Conservation (phyloP, 2,888 invertebrate genomes). For the Hemithea aestivaria region DNA sequence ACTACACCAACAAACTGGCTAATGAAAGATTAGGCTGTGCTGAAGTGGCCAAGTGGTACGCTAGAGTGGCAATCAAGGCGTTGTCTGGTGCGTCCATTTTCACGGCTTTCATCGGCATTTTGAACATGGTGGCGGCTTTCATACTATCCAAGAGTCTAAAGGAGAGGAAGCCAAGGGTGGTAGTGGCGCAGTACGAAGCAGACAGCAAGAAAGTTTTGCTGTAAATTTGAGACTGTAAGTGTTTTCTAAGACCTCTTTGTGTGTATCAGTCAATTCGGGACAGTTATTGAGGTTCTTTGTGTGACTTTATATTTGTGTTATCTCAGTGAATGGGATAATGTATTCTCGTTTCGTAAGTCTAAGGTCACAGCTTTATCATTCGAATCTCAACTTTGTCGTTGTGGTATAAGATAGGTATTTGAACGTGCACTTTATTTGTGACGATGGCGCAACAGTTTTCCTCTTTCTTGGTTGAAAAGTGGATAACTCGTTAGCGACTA, state of each 20-base stretch:
- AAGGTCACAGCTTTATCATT: conserved; percentile 4
- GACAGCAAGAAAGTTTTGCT: conserved; percentile 65
- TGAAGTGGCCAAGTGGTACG: conserved; percentile 57
- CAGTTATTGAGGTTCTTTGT: conserved; percentile 4
- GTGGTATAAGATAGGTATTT: conserved; percentile 13
- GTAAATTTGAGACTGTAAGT: conserved; percentile 26
- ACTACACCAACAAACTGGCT: conserved; percentile 62
- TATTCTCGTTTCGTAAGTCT: conserved; percentile 13
- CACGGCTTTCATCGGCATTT: conserved; percentile 49
- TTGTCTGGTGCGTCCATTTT: conserved; percentile 51
- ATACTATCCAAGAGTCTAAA: conserved; percentile 44
- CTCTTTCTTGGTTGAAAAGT: conserved; percentile 24
- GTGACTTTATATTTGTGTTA: conserved; percentile 1
- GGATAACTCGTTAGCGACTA: conserved; percentile 16
- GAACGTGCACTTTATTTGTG: conserved; percentile 19
- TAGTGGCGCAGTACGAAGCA: conserved; percentile 46
- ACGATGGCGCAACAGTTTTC: conserved; percentile 18
- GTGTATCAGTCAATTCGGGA: conserved; percentile 1
- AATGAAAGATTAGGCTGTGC: conserved; percentile 67
- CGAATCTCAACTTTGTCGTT: conserved; percentile 22
- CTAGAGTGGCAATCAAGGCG: conserved; percentile 52
- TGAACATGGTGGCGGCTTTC: conserved; percentile 46
- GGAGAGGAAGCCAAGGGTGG: conserved; percentile 36
- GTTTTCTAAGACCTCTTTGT: neutral
- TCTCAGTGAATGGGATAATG: conserved; percentile 3